Evolutionary conservation across 2,113 vertebrate species (phyloP).

Genomic region (Rana temporaria): DNA sequence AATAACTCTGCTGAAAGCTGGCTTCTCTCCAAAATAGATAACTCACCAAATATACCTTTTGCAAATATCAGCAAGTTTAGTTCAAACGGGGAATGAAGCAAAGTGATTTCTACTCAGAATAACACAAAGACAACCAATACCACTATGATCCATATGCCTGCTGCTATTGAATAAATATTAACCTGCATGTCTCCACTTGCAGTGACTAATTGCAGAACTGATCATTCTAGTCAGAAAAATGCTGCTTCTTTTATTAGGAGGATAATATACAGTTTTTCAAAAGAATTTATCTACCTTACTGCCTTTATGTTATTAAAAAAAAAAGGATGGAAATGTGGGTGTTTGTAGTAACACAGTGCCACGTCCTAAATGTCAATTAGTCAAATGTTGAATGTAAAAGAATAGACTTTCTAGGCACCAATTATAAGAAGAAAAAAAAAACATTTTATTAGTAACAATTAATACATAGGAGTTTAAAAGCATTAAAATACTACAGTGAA

Average conservation of each 20-base stretch:
- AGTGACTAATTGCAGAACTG: constrained; percentile 8
- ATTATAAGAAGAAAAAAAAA: no score
- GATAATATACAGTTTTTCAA: no score
- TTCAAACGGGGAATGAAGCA: constrained; percentile 25
- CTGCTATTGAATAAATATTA: background rate
- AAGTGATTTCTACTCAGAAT: constrained; percentile 20
- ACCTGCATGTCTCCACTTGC: constrained; percentile 9
- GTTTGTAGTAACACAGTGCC: no score
- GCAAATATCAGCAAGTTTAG: constrained; percentile 36
- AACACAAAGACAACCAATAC: constrained; percentile 14
- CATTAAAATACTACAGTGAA: no score
- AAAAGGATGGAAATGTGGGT: no score
- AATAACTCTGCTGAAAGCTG: constrained; percentile 14
- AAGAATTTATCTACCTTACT: no score
- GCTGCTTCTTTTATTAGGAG: background rate
- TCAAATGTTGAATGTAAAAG: no score
- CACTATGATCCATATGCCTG: background rate
- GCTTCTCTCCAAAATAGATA: constrained; percentile 2
- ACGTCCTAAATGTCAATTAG: no score
- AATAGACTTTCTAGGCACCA: no score
- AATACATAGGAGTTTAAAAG: no score
- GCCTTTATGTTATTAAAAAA: no score
- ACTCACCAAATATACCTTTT: background rate
- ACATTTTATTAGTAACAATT: no score
- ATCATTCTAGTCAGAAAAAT: background rate